Evolutionary conservation across 1,140 invertebrate genomes (phyloP).

Genomic region (Lasaia peninsularis): DNA sequence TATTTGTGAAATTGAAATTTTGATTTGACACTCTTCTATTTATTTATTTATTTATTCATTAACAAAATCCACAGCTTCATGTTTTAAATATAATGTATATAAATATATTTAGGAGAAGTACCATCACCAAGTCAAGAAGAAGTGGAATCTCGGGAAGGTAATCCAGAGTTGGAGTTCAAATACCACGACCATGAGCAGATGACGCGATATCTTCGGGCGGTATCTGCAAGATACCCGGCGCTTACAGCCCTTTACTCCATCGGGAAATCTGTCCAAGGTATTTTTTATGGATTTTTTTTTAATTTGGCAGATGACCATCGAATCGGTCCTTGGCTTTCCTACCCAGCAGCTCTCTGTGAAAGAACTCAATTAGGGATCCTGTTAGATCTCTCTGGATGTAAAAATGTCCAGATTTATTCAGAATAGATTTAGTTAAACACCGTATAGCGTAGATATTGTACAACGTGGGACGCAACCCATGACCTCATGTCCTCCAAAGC

Average conservation of each 20-base stretch:
- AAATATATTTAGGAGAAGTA: constrained; percentile 28
- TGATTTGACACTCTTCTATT: no score
- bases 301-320: no score
- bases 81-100: background rate
- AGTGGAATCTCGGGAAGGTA: constrained; percentile 48
- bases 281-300: no score
- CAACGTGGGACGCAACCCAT: background rate
- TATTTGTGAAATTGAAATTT: background rate
- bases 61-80: no score
- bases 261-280: constrained; percentile 94
- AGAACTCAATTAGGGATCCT: no score
- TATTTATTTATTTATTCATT: no score
- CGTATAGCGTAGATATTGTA: no score
- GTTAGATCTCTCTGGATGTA: no score
- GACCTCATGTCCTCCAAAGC: background rate
- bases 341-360: no score
- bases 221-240: constrained; percentile 88
- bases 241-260: constrained; percentile 94
- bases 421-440: no score
- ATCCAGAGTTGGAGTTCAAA: constrained; percentile 83
- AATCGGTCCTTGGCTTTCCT: no score
- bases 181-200: constrained; percentile 95
- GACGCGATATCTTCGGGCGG: constrained; percentile 88
- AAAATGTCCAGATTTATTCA: no score
- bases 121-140: constrained; percentile 42